These are phyloP conservation scores for Drosophila paramelanica DNA, from an alignment of 2,888 invertebrate species.

Conservation along the genomic window DNA sequence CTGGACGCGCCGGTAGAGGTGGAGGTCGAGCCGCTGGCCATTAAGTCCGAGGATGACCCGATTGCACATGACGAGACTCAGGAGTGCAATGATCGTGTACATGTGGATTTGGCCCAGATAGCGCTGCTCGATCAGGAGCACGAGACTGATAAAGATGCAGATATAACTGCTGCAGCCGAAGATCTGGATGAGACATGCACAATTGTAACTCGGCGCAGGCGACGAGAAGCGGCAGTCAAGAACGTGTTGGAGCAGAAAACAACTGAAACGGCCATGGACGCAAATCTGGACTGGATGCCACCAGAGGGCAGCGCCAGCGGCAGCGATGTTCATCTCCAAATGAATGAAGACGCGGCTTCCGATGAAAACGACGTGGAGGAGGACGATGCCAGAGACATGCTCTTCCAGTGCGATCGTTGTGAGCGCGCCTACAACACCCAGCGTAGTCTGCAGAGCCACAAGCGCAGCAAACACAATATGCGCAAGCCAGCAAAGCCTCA, in stretches of 20 bases:
- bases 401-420: slow-evolving; percentile 73
- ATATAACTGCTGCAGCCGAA: background rate
- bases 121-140: slow-evolving; percentile 48
- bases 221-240: slow-evolving; percentile 45
- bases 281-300: background rate
- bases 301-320: slow-evolving; percentile 10
- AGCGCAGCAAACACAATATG: slow-evolving; percentile 60
- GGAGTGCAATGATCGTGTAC: slow-evolving; percentile 26
- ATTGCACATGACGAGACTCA: slow-evolving; percentile 50
- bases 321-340: background rate
- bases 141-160: slow-evolving; percentile 18
- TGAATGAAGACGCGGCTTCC: slow-evolving; percentile 15
- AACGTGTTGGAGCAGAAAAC: slow-evolving; percentile 26
- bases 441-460: slow-evolving; percentile 74
- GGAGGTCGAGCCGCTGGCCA: slow-evolving; percentile 20
- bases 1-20: slow-evolving; percentile 25
- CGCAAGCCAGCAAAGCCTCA: slow-evolving; percentile 4
- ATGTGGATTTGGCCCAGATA: slow-evolving; percentile 45
- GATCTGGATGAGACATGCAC: slow-evolving; percentile 1
- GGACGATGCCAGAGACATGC: slow-evolving; percentile 61
- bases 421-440: slow-evolving; percentile 73
- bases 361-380: slow-evolving; percentile 41
- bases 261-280: background rate
- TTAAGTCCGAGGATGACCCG: slow-evolving; percentile 58
- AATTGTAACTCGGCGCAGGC: slow-evolving; percentile 22